A percentile compares a stretch with the other conserved stretches of the same genome.
These are phyloP conservation scores for Synergus itoensis DNA, from an alignment of 2,888 invertebrate genomes.

Conservation along the genomic window DNA sequence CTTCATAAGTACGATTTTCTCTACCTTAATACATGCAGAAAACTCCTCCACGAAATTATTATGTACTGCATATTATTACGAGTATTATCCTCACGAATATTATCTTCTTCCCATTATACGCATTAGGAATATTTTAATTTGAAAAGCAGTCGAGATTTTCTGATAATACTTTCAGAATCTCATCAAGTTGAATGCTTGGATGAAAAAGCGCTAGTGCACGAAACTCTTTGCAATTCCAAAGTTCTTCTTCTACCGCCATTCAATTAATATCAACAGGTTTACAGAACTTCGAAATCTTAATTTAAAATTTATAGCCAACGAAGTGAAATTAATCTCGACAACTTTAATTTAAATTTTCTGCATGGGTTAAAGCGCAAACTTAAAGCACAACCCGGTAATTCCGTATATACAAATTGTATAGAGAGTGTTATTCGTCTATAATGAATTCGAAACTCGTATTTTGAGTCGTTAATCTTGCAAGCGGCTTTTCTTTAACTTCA, in stretches of 20 bases:
- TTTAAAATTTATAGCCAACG: constrained; percentile 1
- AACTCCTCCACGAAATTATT: not conserved
- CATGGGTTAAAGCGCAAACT: not conserved
- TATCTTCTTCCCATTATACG: not conserved
- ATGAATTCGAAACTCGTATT: constrained; percentile 37
- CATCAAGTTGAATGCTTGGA: not conserved
- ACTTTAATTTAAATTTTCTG: constrained; percentile 29
- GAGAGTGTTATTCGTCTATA: not conserved
- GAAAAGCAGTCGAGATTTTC: not conserved
- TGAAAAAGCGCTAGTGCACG: not conserved
- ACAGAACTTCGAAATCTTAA: not conserved
- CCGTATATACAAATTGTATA: not conserved
- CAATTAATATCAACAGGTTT: constrained; percentile 33
- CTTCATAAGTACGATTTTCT: not conserved
- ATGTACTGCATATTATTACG: not conserved
- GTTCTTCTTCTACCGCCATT: not conserved
- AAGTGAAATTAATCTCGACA: constrained; percentile 25
- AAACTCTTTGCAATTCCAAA: not conserved
- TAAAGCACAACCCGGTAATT: not conserved
- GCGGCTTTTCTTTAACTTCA: constrained; percentile 25
- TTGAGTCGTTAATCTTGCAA: constrained; percentile 19
- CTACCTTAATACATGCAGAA: not conserved
- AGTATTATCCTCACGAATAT: not conserved
- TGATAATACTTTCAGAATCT: not conserved
- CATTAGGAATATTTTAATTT: not conserved